Evolutionary conservation across 1,140 invertebrate species (phyloP).

Genomic region (Protaetia brevitarsis): DNA sequence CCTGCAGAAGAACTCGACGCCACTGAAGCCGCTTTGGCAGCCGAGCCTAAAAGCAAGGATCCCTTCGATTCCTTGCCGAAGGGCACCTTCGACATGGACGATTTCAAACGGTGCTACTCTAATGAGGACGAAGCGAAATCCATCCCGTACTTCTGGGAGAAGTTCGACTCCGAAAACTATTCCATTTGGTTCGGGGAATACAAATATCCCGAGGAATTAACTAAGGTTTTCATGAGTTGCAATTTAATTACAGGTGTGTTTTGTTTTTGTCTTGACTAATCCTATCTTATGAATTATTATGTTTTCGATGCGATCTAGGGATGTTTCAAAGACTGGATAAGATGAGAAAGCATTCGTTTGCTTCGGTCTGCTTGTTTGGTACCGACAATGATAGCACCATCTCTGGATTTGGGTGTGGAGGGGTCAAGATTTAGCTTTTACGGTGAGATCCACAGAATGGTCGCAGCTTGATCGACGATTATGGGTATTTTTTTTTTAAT

Average conservation of each 20-base stretch:
- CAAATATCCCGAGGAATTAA: conserved; percentile 91
- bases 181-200: conserved; percentile 98
- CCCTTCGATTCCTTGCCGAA: conserved; percentile 88
- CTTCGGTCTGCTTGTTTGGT: conserved; percentile 90
- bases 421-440: conserved; percentile 91
- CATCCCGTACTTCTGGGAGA: conserved; percentile 97
- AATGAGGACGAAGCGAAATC: conserved; percentile 94
- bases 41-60: conserved; percentile 84
- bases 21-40: conserved; percentile 65
- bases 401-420: conserved; percentile 97
- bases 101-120: conserved; percentile 96
- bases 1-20: conserved; percentile 65
- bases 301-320: conserved; percentile 44
- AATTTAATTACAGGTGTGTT: conserved; percentile 82
- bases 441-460: conserved; percentile 54
- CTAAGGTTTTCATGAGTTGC: conserved; percentile 93
- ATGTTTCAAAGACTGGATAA: conserved; percentile 99
- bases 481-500: conserved; percentile 42
- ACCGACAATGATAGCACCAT: conserved; percentile 90
- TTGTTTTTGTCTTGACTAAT: neutral
- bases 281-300: conserved; percentile 14
- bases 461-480: neutral
- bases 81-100: conserved; percentile 92
- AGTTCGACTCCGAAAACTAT: conserved; percentile 95
- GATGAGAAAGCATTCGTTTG: conserved; percentile 95